A percentile compares a stretch with the other conserved stretches of the same genome.
phyloP scores from a whole-genome alignment of 2,888 invertebrate genomes.

The Seira ritae region DNA sequence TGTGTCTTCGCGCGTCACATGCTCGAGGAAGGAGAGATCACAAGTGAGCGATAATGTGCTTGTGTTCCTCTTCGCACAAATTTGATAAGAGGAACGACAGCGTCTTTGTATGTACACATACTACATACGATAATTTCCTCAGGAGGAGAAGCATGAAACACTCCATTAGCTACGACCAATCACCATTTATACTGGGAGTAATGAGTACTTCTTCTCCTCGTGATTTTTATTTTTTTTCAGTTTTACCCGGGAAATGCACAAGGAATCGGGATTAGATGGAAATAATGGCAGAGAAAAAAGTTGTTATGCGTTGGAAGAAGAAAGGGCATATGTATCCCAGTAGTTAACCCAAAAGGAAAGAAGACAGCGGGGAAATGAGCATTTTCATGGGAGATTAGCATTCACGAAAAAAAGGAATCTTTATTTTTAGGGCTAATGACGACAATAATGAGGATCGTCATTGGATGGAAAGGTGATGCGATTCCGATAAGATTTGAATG shows the following conservation, averaged over 20 bases:
- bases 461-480: not conserved
- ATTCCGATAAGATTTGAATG: slow-evolving; percentile 11
- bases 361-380: slow-evolving; percentile 7
- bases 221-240: too few relatives aligned
- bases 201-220: slow-evolving; percentile 29
- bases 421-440: slow-evolving; percentile 10
- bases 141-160: slow-evolving; percentile 52
- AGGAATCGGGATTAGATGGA: too few relatives aligned
- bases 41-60: slow-evolving; percentile 31
- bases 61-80: not conserved
- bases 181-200: slow-evolving; percentile 60
- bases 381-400: slow-evolving; percentile 8
- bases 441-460: slow-evolving; percentile 13
- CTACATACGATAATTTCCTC: not conserved
- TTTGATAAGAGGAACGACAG: not conserved
- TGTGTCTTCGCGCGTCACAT: slow-evolving; percentile 13
- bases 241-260: too few relatives aligned
- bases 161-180: slow-evolving; percentile 64
- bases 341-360: not conserved
- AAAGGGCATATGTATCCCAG: too few relatives aligned
- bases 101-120: too few relatives aligned
- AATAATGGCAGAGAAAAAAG: too few relatives aligned
- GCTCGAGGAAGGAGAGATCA: slow-evolving; percentile 27
- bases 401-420: not conserved
- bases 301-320: too few relatives aligned